phyloP scores from a whole-genome alignment of 2,888 invertebrate species.

The Lordiphosa andalusiaca region DNA sequence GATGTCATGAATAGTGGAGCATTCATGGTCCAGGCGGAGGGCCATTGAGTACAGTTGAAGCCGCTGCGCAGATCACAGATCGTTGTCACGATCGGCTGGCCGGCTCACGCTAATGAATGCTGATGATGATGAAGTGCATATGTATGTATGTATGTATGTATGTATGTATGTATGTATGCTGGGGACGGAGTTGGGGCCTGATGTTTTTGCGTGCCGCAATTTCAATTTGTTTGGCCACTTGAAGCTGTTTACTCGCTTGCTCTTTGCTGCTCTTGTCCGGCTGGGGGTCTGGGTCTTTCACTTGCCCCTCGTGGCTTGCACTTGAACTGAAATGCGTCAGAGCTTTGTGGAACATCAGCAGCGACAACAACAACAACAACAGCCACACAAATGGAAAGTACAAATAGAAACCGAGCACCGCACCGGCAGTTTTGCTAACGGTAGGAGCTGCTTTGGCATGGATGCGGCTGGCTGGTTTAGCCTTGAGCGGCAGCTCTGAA shows the following conservation, averaged over 20 bases:
- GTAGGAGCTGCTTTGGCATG: slow-evolving; percentile 18
- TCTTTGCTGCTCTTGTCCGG: slow-evolving; percentile 1
- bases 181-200: slow-evolving; percentile 28
- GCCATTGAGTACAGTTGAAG: slow-evolving; percentile 5
- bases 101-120: slow-evolving; percentile 72
- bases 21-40: slow-evolving; percentile 3
- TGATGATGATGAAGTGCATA: slow-evolving; percentile 62
- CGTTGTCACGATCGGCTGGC: slow-evolving; percentile 60
- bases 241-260: slow-evolving; percentile 32
- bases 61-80: slow-evolving; percentile 41
- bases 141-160: no score
- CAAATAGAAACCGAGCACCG: slow-evolving; percentile 66
- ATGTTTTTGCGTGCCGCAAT: slow-evolving; percentile 72
- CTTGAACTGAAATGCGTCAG: slow-evolving; percentile 73
- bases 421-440: slow-evolving; percentile 14
- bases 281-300: slow-evolving; percentile 12
- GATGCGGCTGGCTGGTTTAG: slow-evolving; percentile 38
- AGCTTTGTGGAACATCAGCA: slow-evolving; percentile 23
- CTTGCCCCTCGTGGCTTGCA: slow-evolving; percentile 29
- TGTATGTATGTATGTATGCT: no score
- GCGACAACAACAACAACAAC: slow-evolving; percentile 13
- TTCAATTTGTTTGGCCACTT: slow-evolving; percentile 72
- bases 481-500: slow-evolving; percentile 35
- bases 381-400: slow-evolving; percentile 65
- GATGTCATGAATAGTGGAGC: slow-evolving; percentile 11